These are phyloP conservation scores for Xiphorhynchus elegans DNA, from an alignment of 2,113 vertebrate genomes.

Conservation along the genomic window DNA sequence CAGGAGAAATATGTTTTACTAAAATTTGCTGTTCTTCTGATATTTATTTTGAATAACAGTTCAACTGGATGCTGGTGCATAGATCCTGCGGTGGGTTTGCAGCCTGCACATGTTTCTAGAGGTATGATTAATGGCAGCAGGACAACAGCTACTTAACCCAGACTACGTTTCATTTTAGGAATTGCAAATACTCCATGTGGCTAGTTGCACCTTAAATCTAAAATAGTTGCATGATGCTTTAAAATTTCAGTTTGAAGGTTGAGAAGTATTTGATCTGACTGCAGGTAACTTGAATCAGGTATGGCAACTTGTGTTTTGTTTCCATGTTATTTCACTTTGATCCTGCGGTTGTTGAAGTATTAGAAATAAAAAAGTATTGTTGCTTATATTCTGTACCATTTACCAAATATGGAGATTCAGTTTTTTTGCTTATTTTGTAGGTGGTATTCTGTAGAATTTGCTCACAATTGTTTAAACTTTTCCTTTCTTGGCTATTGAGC, in stretches of 20 bases:
- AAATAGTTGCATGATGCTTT: not conserved
- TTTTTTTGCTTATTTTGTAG: conserved; percentile 1
- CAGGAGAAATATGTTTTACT: not conserved
- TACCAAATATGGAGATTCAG: not conserved
- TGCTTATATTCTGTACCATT: not conserved
- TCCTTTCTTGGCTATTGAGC: not conserved
- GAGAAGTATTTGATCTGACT: not conserved
- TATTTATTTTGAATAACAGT: conserved; percentile 7
- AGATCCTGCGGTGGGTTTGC: not conserved
- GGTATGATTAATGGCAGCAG: not conserved
- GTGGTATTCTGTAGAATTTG: not conserved
- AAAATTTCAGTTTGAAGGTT: not conserved
- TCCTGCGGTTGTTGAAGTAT: not conserved
- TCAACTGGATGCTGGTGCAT: not conserved
- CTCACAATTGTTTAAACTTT: not conserved
- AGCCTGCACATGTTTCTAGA: not conserved
- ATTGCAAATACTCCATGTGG: not conserved
- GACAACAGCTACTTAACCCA: not conserved
- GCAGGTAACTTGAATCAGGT: not conserved
- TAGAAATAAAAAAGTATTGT: not conserved
- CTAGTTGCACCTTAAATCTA: not conserved
- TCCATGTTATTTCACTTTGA: not conserved
- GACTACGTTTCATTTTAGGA: not conserved
- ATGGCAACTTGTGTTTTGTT: not conserved
- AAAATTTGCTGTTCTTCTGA: not conserved